Evolutionary conservation across 2,888 invertebrate species (phyloP).

Genomic region (Drosophila incognita): DNA sequence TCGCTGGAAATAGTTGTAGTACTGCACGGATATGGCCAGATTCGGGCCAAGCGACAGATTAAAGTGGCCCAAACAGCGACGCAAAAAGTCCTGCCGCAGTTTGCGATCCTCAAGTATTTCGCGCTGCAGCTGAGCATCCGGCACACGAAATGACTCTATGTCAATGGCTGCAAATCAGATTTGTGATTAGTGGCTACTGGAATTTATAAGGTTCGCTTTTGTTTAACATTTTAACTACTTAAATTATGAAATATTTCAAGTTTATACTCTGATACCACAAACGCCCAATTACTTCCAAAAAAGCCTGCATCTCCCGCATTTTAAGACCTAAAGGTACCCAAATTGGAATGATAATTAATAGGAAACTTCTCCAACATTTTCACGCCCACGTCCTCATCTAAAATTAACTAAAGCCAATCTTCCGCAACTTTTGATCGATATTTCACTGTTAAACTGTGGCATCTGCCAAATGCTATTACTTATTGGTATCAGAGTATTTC

Average conservation of each 20-base stretch:
- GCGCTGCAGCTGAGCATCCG: conserved; percentile 84
- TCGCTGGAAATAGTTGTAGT: conserved; percentile 86
- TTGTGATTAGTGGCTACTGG: background rate
- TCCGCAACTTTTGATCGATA: background rate
- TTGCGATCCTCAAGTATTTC: conserved; percentile 85
- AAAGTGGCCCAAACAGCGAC: conserved; percentile 87
- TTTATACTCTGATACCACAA: too few relatives aligned
- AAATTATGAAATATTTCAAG: background rate
- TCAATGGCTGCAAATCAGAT: conserved; percentile 83
- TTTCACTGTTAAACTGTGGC: background rate
- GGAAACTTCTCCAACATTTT: too few relatives aligned
- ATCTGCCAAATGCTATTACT: background rate
- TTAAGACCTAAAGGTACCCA: too few relatives aligned
- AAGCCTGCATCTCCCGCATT: too few relatives aligned
- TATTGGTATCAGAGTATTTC: background rate
- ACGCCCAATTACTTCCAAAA: too few relatives aligned
- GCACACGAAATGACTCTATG: conserved; percentile 84
- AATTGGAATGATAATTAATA: too few relatives aligned
- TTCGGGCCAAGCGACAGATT: conserved; percentile 87
- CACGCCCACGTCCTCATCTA: too few relatives aligned
- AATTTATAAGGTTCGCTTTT: background rate
- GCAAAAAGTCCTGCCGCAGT: conserved; percentile 88
- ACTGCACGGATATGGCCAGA: conserved; percentile 87
- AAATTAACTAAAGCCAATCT: too few relatives aligned
- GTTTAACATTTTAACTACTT: background rate